Evolutionary conservation across 2,797 vertebrate genomes (phyloP), one percentile per base, ranked within the genome.

Genomic region (Pseudochirops cupreus): DNA sequence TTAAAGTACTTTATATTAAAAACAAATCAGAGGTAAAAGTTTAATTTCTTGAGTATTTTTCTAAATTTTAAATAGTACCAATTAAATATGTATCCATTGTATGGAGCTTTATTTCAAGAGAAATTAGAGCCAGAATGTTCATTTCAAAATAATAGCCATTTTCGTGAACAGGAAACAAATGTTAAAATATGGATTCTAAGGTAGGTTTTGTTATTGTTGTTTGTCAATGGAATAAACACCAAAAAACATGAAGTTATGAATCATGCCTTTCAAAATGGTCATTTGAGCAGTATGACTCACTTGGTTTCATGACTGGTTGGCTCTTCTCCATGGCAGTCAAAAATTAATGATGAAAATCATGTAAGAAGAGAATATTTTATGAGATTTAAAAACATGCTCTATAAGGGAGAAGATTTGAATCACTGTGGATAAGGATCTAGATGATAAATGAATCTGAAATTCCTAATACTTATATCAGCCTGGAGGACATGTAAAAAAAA

Each of bases 341-440:
- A 97, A 97, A 94, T 92, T 57, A 93, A 96, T 93, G 93, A 91
- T 92, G 93, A 94, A 98, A 96, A 97, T 92, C 92, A 74, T 67
- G 28, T 6, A 59, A 89, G 46, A 92, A 90, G 53, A 92, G 93
- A 92, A 74, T 14, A 31, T 56, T 95, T 91, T 82, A 95, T 94
- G 50, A 52, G 55, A 39, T 90, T 92, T 91, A 33, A 96, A 94
- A 91, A 56, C 59, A 95, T 39, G 59, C 95, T 56, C 58, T 53
- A 31, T 4, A 59, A 95, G 14, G 94, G 18, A 39, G 52, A 29
- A 21, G 14, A 28, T 74, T 94, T 56, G 4, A 2, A 94, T 90
- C 91, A 18, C 31, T 57, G 1, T 5, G 33, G 56, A 87, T 31
- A 33, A 56, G 28, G 11, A 50, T 87, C 24, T 87, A 87, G 21